Evolutionary conservation across 2,888 invertebrate species (phyloP).

Genomic region (Steromphala cineraria): DNA sequence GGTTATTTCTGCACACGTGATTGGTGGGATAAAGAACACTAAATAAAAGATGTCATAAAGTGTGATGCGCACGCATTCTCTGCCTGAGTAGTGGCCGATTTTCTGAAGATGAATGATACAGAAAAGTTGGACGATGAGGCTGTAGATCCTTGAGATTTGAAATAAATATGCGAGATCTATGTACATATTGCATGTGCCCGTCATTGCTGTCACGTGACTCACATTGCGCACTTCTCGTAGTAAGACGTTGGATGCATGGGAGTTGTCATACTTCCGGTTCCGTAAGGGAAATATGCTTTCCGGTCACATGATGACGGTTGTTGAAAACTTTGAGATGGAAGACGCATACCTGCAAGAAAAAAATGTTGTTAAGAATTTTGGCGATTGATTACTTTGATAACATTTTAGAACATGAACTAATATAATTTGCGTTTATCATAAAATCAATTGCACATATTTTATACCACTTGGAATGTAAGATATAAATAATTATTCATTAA

Average conservation of each 20-base stretch:
- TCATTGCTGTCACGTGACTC: conserved; percentile 25
- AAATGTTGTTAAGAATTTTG: background rate
- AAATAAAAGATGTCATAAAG: background rate
- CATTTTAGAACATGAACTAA: too few relatives aligned
- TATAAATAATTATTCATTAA: too few relatives aligned
- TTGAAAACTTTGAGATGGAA: conserved; percentile 50
- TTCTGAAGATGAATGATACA: background rate
- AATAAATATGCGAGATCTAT: conserved; percentile 21
- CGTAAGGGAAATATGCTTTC: conserved; percentile 60
- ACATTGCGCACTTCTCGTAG: conserved; percentile 66
- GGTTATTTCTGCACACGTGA: too few relatives aligned
- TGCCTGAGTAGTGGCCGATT: too few relatives aligned
- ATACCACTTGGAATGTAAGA: too few relatives aligned
- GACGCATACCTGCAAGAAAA: conserved; percentile 58
- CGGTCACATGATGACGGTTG: conserved; percentile 61
- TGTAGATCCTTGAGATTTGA: background rate
- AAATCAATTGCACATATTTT: too few relatives aligned
- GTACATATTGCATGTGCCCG: background rate
- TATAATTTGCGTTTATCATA: too few relatives aligned
- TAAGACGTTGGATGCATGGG: conserved; percentile 59
- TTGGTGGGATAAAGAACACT: background rate
- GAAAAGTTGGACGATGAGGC: background rate
- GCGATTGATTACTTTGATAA: too few relatives aligned
- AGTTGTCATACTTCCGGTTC: conserved; percentile 54
- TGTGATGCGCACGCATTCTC: background rate